These are phyloP conservation scores for Dicerorhinus sumatrensis DNA, from an alignment of 2,113 vertebrate genomes.

Conservation along the genomic window DNA sequence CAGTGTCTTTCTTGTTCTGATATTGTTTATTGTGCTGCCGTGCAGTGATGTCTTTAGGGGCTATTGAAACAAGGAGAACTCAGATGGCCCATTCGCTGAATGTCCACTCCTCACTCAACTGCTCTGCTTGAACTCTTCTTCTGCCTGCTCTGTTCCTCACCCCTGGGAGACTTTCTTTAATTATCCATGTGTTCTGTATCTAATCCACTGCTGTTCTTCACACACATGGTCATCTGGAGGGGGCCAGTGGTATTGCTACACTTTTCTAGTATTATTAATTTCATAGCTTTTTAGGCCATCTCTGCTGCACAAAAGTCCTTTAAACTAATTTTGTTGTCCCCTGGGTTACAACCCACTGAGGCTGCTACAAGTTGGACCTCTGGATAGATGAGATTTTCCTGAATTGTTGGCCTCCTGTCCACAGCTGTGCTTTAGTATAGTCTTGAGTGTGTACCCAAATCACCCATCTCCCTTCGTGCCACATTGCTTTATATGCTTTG, in stretches of 20 bases:
- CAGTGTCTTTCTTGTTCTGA: slow-evolving; percentile 1
- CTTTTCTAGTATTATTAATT: slow-evolving; percentile 20
- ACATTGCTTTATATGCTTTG: neutral
- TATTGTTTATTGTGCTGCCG: neutral
- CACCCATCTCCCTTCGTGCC: neutral
- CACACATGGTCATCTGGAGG: neutral
- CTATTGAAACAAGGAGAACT: neutral
- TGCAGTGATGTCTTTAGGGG: neutral
- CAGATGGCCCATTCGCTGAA: neutral
- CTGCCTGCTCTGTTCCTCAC: neutral
- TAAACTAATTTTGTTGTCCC: neutral
- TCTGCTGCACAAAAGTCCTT: neutral
- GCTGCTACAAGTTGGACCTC: neutral
- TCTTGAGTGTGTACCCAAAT: neutral
- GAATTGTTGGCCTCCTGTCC: neutral
- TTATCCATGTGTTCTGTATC: neutral
- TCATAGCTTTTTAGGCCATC: neutral
- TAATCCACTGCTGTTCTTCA: neutral
- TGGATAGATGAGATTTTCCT: neutral
- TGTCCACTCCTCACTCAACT: neutral
- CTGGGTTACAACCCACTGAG: neutral
- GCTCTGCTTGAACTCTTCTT: neutral
- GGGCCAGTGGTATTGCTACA: neutral
- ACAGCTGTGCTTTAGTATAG: neutral
- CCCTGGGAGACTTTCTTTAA: neutral